Evolutionary conservation across 1,140 invertebrate species (phyloP).

Genomic region (Drosophila malerkotliana): DNA sequence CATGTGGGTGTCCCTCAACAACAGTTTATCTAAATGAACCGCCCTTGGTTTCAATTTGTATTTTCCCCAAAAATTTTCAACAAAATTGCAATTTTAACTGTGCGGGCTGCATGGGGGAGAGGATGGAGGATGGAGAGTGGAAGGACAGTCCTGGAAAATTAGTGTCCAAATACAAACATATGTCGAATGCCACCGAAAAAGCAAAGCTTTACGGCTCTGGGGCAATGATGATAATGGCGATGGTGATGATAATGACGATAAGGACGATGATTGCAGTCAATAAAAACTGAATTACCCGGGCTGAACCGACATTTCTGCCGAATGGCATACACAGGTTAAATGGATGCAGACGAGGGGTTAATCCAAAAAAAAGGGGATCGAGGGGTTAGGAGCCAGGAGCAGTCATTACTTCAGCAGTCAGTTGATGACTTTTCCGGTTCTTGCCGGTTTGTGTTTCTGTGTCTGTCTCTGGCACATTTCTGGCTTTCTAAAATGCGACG

Average conservation of each 20-base stretch:
- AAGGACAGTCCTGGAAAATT: conserved; percentile 15
- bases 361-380: conserved; percentile 6
- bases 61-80: conserved; percentile 39
- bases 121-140: background rate
- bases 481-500: conserved; percentile 64
- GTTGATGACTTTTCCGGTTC: conserved; percentile 42
- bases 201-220: conserved; percentile 11
- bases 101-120: background rate
- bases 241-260: conserved; percentile 39
- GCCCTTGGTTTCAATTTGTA: conserved; percentile 54
- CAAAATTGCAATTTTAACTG: conserved; percentile 66
- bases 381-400: background rate
- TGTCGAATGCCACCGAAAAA: conserved; percentile 22
- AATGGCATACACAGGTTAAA: conserved; percentile 25
- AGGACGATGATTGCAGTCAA: conserved; percentile 68
- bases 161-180: conserved; percentile 33
- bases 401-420: conserved; percentile 26
- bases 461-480: conserved; percentile 48
- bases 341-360: conserved; percentile 38
- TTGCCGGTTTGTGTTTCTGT: background rate
- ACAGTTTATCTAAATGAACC: conserved; percentile 15
- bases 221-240: conserved; percentile 21
- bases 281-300: conserved; percentile 63
- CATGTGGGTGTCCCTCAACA: conserved; percentile 3
- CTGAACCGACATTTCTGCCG: conserved; percentile 24